These are phyloP conservation scores for Ctenodactylus gundi DNA, from an alignment of 2,113 vertebrate genomes.

Conservation along the genomic window DNA sequence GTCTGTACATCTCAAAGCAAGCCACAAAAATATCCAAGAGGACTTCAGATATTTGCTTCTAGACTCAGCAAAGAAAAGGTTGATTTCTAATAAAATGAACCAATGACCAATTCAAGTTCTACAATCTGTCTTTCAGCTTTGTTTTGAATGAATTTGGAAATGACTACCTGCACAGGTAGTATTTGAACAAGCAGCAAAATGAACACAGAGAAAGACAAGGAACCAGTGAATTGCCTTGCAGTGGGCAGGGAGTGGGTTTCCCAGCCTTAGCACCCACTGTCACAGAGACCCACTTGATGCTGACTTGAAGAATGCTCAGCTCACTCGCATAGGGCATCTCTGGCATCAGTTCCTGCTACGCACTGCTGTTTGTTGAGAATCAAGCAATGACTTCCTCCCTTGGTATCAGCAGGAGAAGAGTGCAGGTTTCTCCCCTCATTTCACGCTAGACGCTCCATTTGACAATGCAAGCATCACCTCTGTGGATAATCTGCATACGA, in stretches of 20 bases:
- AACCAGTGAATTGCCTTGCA: not conserved
- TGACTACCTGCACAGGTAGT: not conserved
- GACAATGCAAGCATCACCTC: rapidly evolving
- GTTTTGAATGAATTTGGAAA: not conserved
- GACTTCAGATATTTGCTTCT: not conserved
- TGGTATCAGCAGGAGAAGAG: not conserved
- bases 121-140: not conserved
- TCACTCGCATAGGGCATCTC: too few relatives aligned
- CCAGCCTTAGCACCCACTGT: not conserved
- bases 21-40: not conserved
- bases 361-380: not conserved
- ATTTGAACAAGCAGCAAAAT: not conserved
- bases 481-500: not conserved
- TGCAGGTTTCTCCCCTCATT: not conserved
- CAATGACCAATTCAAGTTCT: not conserved
- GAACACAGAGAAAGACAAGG: not conserved
- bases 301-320: too few relatives aligned
- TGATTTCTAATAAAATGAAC: not conserved
- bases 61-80: not conserved
- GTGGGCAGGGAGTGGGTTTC: not conserved
- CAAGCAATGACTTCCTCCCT: not conserved
- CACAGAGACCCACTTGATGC: not conserved
- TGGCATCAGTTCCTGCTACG: not conserved
- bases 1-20: not conserved
- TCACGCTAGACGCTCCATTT: not conserved